Evolutionary conservation across 53 echinoderm and acorn worm species (phyloP).

Genomic region (Crossaster papposus): DNA sequence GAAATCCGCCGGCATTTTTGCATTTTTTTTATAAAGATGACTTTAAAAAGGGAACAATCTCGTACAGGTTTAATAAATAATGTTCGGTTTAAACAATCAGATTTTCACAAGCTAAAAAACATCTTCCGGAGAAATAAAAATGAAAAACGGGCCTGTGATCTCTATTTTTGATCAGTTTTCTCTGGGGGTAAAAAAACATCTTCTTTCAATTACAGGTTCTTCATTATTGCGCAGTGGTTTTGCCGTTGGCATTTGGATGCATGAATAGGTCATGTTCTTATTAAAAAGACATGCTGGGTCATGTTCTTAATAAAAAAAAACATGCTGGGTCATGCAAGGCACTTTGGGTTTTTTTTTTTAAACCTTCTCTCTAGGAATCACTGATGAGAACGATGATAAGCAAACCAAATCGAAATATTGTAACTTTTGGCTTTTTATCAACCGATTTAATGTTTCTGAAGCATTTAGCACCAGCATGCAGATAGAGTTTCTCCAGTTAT

Average conservation of each 20-base stretch:
- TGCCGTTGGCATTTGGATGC: background rate
- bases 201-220: background rate
- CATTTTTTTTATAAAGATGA: background rate
- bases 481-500: no score
- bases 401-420: no score
- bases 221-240: background rate
- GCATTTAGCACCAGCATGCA: no score
- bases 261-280: background rate
- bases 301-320: no score
- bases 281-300: background rate
- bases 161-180: background rate
- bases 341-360: no score
- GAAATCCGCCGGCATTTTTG: background rate
- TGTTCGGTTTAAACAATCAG: background rate
- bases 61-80: no score
- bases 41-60: background rate
- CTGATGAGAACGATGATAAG: no score
- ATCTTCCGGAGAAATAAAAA: background rate
- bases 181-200: background rate
- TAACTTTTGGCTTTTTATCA: no score
- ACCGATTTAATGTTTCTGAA: no score
- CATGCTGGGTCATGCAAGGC: no score
- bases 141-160: background rate
- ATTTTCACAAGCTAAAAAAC: background rate
- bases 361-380: no score